These are phyloP conservation scores for Halesus radiatus DNA, from an alignment of 1,140 invertebrate species.

Conservation along the genomic window DNA sequence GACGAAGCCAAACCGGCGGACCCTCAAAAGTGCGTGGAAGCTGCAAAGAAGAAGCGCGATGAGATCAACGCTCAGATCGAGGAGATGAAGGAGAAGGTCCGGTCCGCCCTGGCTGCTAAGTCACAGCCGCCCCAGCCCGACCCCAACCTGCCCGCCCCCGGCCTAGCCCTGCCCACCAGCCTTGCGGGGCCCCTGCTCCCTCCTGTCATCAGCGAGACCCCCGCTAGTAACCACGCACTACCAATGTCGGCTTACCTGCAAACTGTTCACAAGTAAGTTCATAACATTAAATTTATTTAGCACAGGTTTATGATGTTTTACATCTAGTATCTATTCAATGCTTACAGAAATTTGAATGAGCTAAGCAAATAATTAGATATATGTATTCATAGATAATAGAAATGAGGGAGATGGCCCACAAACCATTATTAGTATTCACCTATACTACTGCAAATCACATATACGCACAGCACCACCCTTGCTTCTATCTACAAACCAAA, in stretches of 20 bases:
- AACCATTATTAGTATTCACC: too few species aligned
- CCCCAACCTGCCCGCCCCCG: slow-evolving; percentile 56
- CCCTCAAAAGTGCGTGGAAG: slow-evolving; percentile 64
- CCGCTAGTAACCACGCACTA: not conserved
- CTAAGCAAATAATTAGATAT: too few species aligned
- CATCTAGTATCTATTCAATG: too few species aligned
- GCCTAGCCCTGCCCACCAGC: slow-evolving; percentile 50
- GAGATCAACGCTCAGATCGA: slow-evolving; percentile 68
- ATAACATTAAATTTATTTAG: too few species aligned
- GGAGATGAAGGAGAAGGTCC: slow-evolving; percentile 65
- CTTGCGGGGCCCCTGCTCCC: slow-evolving; percentile 47
- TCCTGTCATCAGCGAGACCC: slow-evolving; percentile 33
- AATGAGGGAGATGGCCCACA: too few species aligned
- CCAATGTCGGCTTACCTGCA: slow-evolving; percentile 46
- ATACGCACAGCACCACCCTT: too few species aligned
- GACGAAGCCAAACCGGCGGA: slow-evolving; percentile 68
- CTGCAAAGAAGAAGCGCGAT: slow-evolving; percentile 62
- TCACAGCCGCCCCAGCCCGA: not conserved
- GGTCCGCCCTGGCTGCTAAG: too few species aligned
- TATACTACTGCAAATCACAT: too few species aligned
- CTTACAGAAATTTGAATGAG: too few species aligned
- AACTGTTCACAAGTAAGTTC: slow-evolving; percentile 54
- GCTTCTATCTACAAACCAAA: too few species aligned
- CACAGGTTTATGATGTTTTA: too few species aligned
- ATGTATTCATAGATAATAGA: too few species aligned